Evolutionary conservation across 2,888 invertebrate species (phyloP).

Genomic region (Didymodactylos carnosus): DNA sequence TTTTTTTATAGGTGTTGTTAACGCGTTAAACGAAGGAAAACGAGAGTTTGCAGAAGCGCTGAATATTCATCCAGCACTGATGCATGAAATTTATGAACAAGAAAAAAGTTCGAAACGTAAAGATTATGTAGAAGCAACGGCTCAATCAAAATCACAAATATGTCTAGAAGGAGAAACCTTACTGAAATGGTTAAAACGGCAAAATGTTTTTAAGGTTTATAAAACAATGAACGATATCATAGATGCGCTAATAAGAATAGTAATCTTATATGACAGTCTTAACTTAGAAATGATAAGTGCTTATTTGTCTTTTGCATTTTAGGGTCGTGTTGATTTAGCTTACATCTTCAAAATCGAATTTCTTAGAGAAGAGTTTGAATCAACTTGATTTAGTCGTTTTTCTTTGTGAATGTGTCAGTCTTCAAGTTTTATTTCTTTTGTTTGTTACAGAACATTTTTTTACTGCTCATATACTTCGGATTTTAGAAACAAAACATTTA

Average conservation of each 20-base stretch:
- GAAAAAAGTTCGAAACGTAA: background rate
- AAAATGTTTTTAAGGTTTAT: background rate
- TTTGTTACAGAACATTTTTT: too few species aligned
- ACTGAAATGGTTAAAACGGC: background rate
- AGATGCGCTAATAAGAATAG: background rate
- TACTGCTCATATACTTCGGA: too few species aligned
- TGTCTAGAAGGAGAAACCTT: background rate
- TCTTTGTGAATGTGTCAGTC: too few species aligned
- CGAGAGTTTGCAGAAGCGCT: background rate
- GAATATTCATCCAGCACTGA: background rate
- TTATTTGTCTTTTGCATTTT: too few species aligned
- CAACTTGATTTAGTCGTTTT: too few species aligned
- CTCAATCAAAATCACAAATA: background rate
- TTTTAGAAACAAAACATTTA: too few species aligned
- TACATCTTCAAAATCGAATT: background rate
- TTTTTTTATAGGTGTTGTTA: background rate
- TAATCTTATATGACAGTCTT: too few species aligned
- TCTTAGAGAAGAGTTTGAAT: too few species aligned
- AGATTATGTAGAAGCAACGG: background rate
- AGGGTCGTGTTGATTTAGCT: background rate
- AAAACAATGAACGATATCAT: background rate
- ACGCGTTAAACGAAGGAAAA: background rate
- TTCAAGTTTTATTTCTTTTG: too few species aligned
- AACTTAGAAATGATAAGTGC: too few species aligned
- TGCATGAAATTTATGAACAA: background rate